phyloP scores from a whole-genome alignment of 1,140 invertebrate species.

The Trichonephila inaurata region DNA sequence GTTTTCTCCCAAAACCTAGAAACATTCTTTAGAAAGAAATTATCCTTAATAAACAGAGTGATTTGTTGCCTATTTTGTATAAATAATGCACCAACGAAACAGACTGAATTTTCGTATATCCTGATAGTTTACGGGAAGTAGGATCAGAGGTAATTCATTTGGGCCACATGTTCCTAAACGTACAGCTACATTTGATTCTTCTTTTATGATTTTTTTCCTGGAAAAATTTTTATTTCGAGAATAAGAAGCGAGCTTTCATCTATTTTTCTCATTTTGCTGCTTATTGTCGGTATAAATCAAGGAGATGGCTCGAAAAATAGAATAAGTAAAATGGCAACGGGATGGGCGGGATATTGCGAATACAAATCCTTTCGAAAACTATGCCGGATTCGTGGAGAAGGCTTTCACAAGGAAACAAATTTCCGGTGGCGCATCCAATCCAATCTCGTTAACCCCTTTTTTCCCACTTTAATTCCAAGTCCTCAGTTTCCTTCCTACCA shows the following conservation, averaged over 20 bases:
- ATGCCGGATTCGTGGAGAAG: background rate
- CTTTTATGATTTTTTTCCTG: background rate
- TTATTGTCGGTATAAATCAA: constrained; percentile 70
- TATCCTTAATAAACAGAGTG: constrained; percentile 49
- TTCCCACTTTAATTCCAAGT: constrained; percentile 70
- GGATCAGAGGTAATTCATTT: constrained; percentile 53
- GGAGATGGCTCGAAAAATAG: constrained; percentile 27
- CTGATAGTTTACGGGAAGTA: constrained; percentile 45
- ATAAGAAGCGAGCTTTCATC: constrained; percentile 53
- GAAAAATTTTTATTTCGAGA: constrained; percentile 5
- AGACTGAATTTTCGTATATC: constrained; percentile 2
- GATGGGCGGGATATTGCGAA: constrained; percentile 36
- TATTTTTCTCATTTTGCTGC: constrained; percentile 69
- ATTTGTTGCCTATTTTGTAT: constrained; percentile 46
- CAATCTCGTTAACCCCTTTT: constrained; percentile 75
- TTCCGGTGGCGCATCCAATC: constrained; percentile 57
- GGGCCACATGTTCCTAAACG: constrained; percentile 23
- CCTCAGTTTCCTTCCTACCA: constrained; percentile 15
- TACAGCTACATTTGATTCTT: constrained; percentile 60
- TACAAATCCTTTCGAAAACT: constrained; percentile 69
- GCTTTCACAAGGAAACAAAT: constrained; percentile 64
- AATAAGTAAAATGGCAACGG: constrained; percentile 24
- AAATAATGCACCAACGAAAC: constrained; percentile 34
- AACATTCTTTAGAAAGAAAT: constrained; percentile 43
- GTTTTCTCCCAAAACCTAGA: background rate